Base-by-base conservation (phyloP, 2,113 vertebrate genomes). In the Lamprotornis superbus region DNA sequence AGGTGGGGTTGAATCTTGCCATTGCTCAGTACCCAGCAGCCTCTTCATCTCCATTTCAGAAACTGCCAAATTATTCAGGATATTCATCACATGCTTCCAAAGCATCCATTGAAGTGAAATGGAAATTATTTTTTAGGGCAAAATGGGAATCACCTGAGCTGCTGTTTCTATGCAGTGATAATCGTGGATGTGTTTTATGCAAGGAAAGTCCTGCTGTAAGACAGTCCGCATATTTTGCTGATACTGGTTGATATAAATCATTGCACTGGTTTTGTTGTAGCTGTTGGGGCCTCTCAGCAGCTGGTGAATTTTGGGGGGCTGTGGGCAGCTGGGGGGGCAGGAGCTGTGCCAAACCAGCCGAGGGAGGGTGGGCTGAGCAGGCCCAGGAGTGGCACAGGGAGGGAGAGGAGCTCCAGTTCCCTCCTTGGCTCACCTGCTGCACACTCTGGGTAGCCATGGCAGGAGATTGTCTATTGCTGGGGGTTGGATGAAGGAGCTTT, bases 121-220 rank as follows among this genome's bases (percentile, higher is more conserved):
- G 53, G 60, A 95, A 84, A 91, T 97, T 91, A 94, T 97, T 97
- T 97, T 97, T 97, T 95, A 91, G 90, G 86, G 52, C 70, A 91
- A 94, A 96, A 70, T 63, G 49, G 85, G 94, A 84, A 57, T 96
- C 93, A 91, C 90, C 87, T 50, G 80, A 89, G 55, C 37, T 94
- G 74, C 65, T 74, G 71, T 89, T 95, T 96, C 64, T 52, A 6
- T 65, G 64, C 60, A 74, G 46, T 89, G 61, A 69, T 67, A 52
- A 79, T 84, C 19, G 15, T 9, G 53, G 93, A n/a, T 31, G 14
- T 24, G 39, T 86, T 94, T 94, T 85, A 80, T 81, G 75, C 80
- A 56, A 82, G 57, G 39, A 4, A 73, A 59, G 27, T 61, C 87
- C 80, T 74, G 47, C 33, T 31, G 89, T 90, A 86, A 94, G 83